Conservation (phyloP, 2,888 invertebrate species). For the Caenorhabditis sinica region DNA sequence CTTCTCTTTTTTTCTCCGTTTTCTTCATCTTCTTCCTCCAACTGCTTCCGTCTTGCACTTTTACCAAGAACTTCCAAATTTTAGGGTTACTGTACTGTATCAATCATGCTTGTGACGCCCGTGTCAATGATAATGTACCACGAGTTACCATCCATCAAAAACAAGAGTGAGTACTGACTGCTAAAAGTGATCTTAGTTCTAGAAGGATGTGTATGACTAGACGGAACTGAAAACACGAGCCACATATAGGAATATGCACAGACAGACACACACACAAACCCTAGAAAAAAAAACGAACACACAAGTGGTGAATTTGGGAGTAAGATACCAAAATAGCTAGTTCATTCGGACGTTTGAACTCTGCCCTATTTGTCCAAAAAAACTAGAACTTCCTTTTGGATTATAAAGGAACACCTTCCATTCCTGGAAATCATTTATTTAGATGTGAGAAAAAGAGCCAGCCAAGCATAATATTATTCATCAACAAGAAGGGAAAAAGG, state of each 20-base stretch:
- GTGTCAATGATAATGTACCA: conserved; percentile 74
- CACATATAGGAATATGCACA: not conserved
- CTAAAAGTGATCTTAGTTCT: conserved; percentile 31
- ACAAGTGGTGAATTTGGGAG: not conserved
- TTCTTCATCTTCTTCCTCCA: not conserved
- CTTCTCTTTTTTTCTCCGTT: not conserved
- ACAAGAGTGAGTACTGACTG: conserved; percentile 68
- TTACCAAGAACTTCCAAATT: conserved; percentile 1
- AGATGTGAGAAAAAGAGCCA: conserved; percentile 9
- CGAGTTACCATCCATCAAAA: conserved; percentile 66
- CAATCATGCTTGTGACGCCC: conserved; percentile 70
- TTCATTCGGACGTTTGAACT: conserved; percentile 1
- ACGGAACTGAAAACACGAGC: conserved; percentile 11
- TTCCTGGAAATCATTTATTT: conserved; percentile 9
- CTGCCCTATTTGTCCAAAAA: not conserved
- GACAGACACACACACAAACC: not conserved
- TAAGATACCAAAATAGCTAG: not conserved
- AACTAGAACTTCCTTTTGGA: not conserved
- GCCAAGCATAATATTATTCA: conserved; percentile 48
- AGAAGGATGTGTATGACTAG: conserved; percentile 13
- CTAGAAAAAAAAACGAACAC: not conserved
- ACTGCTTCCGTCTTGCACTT: conserved; percentile 6
- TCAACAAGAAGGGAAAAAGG: conserved; percentile 7
- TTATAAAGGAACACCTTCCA: conserved; percentile 9
- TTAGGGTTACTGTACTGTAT: conserved; percentile 42